Evolutionary conservation across 2,113 vertebrate species (phyloP), one percentile per base, ranked within the genome.

Genomic region (Ictalurus punctatus): DNA sequence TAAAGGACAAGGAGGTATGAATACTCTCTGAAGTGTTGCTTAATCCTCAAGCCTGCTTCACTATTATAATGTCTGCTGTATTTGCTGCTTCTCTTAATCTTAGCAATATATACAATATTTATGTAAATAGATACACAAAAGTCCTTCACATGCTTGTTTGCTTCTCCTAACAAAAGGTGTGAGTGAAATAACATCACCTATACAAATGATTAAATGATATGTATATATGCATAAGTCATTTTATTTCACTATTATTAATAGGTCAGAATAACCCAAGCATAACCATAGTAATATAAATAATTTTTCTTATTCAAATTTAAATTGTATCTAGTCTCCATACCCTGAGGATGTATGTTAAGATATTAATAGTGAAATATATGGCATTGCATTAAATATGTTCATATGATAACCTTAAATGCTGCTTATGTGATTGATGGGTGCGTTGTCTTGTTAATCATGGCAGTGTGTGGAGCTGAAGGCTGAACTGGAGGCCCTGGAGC

Each of bases 381-480:
- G 6, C 9, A 48, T n/a, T 52, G 74, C 48, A 56, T 80, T 0
- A 10, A 81, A 58, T 81, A 9, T 37, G 13, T 37, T 58, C 12
- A 74, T 56, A 58, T 37, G 27, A 56, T 19, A 40, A 8, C 14
- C 58, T 52, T 30, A 67, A 87, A 87, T 80, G 61, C 59, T 30
- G 10, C 40, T 67, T 17, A 73, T 4, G 8, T 23, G 21, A 61
- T 8, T 89, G 58, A 78, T 4, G 12, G 40, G 37, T 71, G 2
- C 82, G 78, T 69, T 73, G 54, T 89, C 52, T 86, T 89, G 13
- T 40, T 81, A 44, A 65, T 48, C 10, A 67, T 76, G 34, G 7
- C 92, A 98, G 97, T 97, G 97, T 91, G 89, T 27, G 88, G 96
- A 97, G 90, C 94, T 98, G 92, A 96, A 95, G 90, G 86, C 67